Conservation (phyloP, 2,888 invertebrate genomes). For the Craniophora ligustri region DNA sequence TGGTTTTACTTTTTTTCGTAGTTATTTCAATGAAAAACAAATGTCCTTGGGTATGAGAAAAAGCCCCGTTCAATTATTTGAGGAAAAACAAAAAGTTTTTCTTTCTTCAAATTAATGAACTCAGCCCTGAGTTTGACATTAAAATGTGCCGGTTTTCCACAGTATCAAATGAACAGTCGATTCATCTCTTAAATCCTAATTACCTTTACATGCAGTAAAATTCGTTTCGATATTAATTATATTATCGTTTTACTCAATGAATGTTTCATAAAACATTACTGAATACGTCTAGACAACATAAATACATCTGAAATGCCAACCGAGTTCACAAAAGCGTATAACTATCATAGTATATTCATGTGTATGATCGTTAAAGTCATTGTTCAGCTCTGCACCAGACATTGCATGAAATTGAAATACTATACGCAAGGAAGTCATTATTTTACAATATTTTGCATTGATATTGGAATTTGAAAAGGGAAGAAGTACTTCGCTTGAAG, state of each 20-base stretch:
- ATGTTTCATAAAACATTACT: slow-evolving; percentile 29
- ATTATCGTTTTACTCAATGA: slow-evolving; percentile 4
- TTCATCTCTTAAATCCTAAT: slow-evolving; percentile 6
- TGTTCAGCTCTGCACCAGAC: slow-evolving; percentile 16
- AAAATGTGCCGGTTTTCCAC: slow-evolving; percentile 38
- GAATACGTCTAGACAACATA: slow-evolving; percentile 35
- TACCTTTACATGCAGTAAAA: slow-evolving; percentile 4
- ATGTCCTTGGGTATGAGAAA: slow-evolving; percentile 42
- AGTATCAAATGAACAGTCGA: slow-evolving; percentile 41
- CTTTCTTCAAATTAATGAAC: slow-evolving; percentile 63
- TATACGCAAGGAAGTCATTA: slow-evolving; percentile 51
- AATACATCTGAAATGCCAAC: slow-evolving; percentile 3
- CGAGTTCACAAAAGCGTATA: slow-evolving; percentile 1
- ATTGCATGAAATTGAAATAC: slow-evolving; percentile 27
- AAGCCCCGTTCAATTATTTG: slow-evolving; percentile 56
- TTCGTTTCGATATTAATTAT: background rate
- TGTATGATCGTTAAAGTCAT: slow-evolving; percentile 14
- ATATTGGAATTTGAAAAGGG: slow-evolving; percentile 36
- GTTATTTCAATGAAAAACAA: slow-evolving; percentile 39
- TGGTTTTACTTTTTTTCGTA: slow-evolving; percentile 13
- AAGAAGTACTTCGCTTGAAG: slow-evolving; percentile 33
- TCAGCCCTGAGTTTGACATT: slow-evolving; percentile 60
- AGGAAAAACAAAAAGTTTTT: slow-evolving; percentile 57
- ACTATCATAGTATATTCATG: slow-evolving; percentile 11
- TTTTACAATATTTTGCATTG: slow-evolving; percentile 38